These are phyloP conservation scores for Maniola jurtina DNA, from an alignment of 1,140 invertebrate species.

Conservation along the genomic window DNA sequence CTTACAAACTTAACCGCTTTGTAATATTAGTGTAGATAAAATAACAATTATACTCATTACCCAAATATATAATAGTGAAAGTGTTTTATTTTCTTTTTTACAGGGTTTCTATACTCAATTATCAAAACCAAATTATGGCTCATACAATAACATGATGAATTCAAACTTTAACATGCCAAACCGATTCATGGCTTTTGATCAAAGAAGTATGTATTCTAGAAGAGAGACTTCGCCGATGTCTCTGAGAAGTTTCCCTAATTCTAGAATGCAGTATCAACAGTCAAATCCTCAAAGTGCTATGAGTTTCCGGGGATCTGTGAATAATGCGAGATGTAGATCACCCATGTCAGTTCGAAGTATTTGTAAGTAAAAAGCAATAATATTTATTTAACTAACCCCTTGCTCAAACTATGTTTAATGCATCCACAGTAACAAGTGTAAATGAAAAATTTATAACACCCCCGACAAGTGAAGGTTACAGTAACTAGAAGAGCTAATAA, in stretches of 20 bases:
- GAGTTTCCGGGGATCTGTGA: conserved; percentile 45
- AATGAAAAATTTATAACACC: no score
- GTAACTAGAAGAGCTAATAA: no score
- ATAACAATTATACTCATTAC: no score
- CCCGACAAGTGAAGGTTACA: no score
- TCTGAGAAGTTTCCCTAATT: conserved; percentile 44
- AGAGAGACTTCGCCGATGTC: conserved; percentile 58
- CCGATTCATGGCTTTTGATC: conserved; percentile 39
- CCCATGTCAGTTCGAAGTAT: conserved; percentile 54
- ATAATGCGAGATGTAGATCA: conserved; percentile 54
- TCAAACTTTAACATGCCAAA: conserved; percentile 38
- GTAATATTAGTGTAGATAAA: no score
- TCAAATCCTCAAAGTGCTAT: conserved; percentile 38
- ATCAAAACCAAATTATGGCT: conserved; percentile 32
- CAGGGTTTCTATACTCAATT: not conserved
- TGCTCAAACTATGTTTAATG: not conserved
- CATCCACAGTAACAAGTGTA: no score
- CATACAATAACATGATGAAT: conserved; percentile 35
- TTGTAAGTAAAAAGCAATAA: conserved; percentile 46
- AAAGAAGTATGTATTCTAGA: conserved; percentile 44
- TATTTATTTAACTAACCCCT: no score
- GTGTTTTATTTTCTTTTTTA: not conserved
- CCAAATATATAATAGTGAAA: no score
- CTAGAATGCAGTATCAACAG: conserved; percentile 35
- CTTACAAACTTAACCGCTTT: no score